Base-by-base conservation (phyloP, 2,888 invertebrate genomes). In the Corythucha ciliata region DNA sequence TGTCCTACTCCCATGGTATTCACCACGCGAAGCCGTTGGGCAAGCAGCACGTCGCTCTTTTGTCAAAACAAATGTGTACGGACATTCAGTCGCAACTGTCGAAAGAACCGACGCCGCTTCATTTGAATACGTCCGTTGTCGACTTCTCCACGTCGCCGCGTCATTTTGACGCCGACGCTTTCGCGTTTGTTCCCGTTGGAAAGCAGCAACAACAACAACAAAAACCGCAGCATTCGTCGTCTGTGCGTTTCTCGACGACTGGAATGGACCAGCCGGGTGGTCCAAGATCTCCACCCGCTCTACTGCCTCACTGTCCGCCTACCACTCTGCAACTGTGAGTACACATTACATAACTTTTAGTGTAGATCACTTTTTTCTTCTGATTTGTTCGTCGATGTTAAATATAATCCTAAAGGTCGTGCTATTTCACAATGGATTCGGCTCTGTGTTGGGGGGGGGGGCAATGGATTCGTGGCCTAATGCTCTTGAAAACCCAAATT, bases 301-400 rank as follows among this genome's bases (percentile, higher is more conserved):
- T 61, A 27, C 61, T 60, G 29, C 61, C 60, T 6, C 62, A 57
- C 21, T 62, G 62, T 37, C 62, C 62, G 14, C 63, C 61, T 2
- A 63, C 63, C n/a, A 60, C 58, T 26, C 61, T 61, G 40, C 63
- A 63, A 59, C 51, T 60, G 63, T 63, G 46, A 62, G 63, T 63
- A 57, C 41, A 10, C 8, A 29, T 29, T 10, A 29, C n/a, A 29
- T 29, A 10, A 29, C 8, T 29, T 10, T 10, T 29, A 29, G n/a
- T 29, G n/a, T 29, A 10, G n/a, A 8, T 29, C n/a, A 29, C 8
- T 29, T n/a, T 29, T 10, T 29, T n/a, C 10, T 29, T n/a, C 10
- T 29, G 8, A 29, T 10, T 10, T n/a, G 8, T n/a, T 29, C n/a
- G 8, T 29, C n/a, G n/a, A n/a, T 29, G n/a, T 10, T n/a, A 29